Base-by-base conservation (phyloP, 2,113 vertebrate species). In the Ornithorhynchus anatinus region DNA sequence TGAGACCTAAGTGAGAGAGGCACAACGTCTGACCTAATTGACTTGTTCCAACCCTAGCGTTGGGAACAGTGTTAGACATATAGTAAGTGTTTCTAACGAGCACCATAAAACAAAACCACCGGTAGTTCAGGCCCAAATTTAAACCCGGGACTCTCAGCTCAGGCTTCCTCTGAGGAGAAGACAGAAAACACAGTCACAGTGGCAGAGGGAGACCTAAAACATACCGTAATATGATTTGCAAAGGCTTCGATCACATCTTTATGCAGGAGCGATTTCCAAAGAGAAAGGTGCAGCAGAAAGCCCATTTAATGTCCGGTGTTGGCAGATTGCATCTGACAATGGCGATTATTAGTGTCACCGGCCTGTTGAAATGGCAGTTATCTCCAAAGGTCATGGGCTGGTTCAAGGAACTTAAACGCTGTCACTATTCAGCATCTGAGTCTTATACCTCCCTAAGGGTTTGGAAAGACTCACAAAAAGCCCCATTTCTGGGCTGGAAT, bases 401-500 rank as follows among this genome's bases (percentile, higher is more conserved):
- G 13, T 27, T 53, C 81, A 47, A 56, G 6, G 64, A 36, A 59
- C 69, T 63, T 59, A 12, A 72, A n/a, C 51, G 8, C 70, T 56
- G 0, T 36, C 68, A 54, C 40, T 69, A 72, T 39, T 50, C 65
- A 76, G 59, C 2, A 14, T 35, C n/a, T 3, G 70, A 63, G 52
- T 51, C 59, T 58, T 1, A 1, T 7, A 69, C 47, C 51, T 79
- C 75, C 69, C 7, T 0, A 43, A 65, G 68, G 58, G 23, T 62
- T 54, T 62, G 32, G 47, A 4, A 10, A 69, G 67, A 62, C 68
- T 40, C 71, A 63, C 71, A 36, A 1, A 47, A 45, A 69, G 74
- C 60, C 66, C 69, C 72, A 69, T 29, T 39, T 50, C 79, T 5
- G 74, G 65, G 57, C 74, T 77, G 81, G 71, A 82, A 81, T 17